Evolutionary conservation across 2,888 invertebrate species (phyloP).

Genomic region (Hyposoter didymator): DNA sequence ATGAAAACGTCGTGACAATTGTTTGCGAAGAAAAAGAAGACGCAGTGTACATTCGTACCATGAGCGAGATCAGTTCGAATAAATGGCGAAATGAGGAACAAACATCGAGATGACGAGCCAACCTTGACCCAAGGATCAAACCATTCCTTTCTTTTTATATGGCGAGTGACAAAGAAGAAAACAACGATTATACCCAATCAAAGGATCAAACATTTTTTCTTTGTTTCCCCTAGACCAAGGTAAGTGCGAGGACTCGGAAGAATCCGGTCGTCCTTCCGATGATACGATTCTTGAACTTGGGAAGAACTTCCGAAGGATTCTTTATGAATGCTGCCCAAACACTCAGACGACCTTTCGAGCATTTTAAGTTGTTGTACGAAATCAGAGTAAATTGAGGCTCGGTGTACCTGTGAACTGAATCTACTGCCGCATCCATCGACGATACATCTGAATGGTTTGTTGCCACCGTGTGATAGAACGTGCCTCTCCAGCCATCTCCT

Average conservation of each 20-base stretch:
- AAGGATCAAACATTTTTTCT: background rate
- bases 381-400: slow-evolving; percentile 45
- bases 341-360: background rate
- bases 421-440: slow-evolving; percentile 96
- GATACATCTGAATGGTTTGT: slow-evolving; percentile 97
- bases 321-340: background rate
- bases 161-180: background rate
- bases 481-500: slow-evolving; percentile 97
- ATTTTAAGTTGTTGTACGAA: background rate
- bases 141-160: background rate
- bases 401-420: slow-evolving; percentile 93
- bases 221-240: background rate
- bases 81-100: background rate
- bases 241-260: background rate
- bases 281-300: background rate
- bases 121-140: slow-evolving; percentile 3
- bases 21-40: background rate
- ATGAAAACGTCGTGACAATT: background rate
- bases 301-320: background rate
- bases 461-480: slow-evolving; percentile 94
- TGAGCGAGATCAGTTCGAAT: background rate
- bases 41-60: background rate
- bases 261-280: slow-evolving; percentile 3
- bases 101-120: background rate
- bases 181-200: background rate